These are phyloP conservation scores for Callionymus lyra DNA, from an alignment of 2,113 vertebrate genomes.

Conservation along the genomic window DNA sequence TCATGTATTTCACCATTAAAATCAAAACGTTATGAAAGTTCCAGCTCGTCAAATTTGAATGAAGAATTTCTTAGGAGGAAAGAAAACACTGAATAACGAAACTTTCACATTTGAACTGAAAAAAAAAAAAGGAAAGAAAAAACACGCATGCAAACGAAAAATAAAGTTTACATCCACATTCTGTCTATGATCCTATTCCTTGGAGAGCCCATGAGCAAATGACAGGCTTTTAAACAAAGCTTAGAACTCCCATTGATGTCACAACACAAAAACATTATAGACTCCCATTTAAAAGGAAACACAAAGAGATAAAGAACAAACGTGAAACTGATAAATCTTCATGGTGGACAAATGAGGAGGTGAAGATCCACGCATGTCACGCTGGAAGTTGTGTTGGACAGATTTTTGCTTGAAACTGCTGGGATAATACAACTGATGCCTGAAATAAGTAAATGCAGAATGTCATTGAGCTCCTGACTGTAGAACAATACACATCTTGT, in stretches of 20 bases:
- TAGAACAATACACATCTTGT: constrained; percentile 39
- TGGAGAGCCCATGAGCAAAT: constrained; percentile 30
- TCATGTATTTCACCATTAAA: constrained; percentile 13
- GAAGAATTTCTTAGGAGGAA: constrained; percentile 41
- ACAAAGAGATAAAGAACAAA: constrained; percentile 34
- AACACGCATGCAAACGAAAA: constrained; percentile 25
- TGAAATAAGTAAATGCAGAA: constrained; percentile 49
- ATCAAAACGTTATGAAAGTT: constrained; percentile 29
- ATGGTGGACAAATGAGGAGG: constrained; percentile 16
- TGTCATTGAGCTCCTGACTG: constrained; percentile 22
- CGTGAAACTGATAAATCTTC: constrained; percentile 27
- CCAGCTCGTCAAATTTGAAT: constrained; percentile 25
- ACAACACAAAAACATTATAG: constrained; percentile 17
- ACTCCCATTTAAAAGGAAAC: constrained; percentile 23
- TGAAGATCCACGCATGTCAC: constrained; percentile 38
- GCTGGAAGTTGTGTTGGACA: constrained; percentile 49
- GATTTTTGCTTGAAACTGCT: constrained; percentile 38
- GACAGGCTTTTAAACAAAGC: constrained; percentile 44
- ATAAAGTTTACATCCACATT: constrained; percentile 48
- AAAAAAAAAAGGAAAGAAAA: too few species aligned
- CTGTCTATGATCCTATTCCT: constrained; percentile 37
- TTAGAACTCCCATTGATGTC: constrained; percentile 43
- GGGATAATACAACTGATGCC: constrained; percentile 39
- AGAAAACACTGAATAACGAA: constrained; percentile 41
- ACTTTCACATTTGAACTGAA: constrained; percentile 58